Evolutionary conservation across 2,113 vertebrate genomes (phyloP), one percentile per base, ranked within the genome.

Genomic region (Microcebus jonahi): DNA sequence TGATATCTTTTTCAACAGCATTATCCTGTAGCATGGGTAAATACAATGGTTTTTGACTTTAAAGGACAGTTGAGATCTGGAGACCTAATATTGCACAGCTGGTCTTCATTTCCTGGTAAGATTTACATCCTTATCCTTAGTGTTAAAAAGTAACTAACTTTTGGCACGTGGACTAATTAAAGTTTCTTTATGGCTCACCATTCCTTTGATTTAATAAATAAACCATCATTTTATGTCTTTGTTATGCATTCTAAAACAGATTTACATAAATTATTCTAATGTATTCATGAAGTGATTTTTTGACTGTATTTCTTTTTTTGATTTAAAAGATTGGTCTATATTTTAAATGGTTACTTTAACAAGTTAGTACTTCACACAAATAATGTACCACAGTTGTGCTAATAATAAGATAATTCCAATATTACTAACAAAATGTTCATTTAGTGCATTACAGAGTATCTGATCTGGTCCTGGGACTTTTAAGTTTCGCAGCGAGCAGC

Each of bases 21-120:
- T 98, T 99, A 99, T 98, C 99, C 99, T 77, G 99, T 99, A 76
- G 99, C 99, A 20, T 99, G 99, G 99, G 99, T 99, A 93, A 99
- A 99, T 98, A 99, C 99, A 27, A 99, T 99, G 99, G 99, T 99
- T 97, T 99, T 99, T 98, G 99, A 99, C 98, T 99, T 99, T 98
- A 99, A 99, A 99, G 99, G 99, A 96, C 99, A 99, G 42, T 96
- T 99, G 98, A 99, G 99, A 98, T 99, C 98, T 7, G 99, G 99
- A 96, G 99, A 99, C 18, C 95, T 99, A 90, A 97, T 98, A 87
- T 98, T 99, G 90, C 99, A 99, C 98, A 99, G 99, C 98, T 99
- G 99, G 99, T 99, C 99, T 76, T 99, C 99, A 2, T 99, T 99
- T 99, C 99, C 99, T 99, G 99, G 99, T 99, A 98, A 98, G 98